A percentile compares a stretch with the other conserved stretches of the same genome.
Evolutionary conservation across 2,797 vertebrate genomes (phyloP).

Genomic region (Semaprochilodus insignis): DNA sequence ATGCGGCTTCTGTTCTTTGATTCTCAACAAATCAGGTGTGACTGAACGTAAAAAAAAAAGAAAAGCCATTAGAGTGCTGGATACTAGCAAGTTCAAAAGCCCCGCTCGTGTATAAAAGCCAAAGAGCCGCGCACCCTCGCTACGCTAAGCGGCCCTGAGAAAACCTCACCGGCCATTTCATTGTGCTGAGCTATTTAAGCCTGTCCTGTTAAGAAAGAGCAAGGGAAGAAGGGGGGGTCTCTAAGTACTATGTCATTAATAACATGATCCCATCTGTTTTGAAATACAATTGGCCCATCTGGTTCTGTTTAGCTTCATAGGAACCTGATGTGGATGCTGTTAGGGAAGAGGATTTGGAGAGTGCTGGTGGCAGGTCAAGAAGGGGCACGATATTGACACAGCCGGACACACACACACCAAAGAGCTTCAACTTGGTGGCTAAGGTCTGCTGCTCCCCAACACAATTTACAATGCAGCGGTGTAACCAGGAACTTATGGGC

Average conservation of each 20-base stretch:
- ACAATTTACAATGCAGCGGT: background rate
- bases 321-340: slow-evolving; percentile 73
- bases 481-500: background rate
- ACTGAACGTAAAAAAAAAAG: slow-evolving; percentile 63
- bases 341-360: slow-evolving; percentile 18
- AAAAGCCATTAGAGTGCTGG: slow-evolving; percentile 56
- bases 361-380: slow-evolving; percentile 44
- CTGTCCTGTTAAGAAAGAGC: slow-evolving; percentile 24
- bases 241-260: slow-evolving; percentile 77
- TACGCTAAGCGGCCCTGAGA: background rate
- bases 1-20: slow-evolving; percentile 76
- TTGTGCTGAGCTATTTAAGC: slow-evolving; percentile 28
- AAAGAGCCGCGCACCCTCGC: slow-evolving; percentile 7
- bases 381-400: slow-evolving; percentile 3
- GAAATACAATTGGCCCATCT: slow-evolving; percentile 75
- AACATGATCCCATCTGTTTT: slow-evolving; percentile 80
- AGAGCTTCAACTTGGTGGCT: background rate
- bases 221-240: slow-evolving; percentile 21
- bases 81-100: slow-evolving; percentile 38
- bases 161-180: slow-evolving; percentile 20
- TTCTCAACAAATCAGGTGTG: slow-evolving; percentile 76
- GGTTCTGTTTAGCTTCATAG: slow-evolving; percentile 79
- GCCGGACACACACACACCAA: slow-evolving; percentile 1
- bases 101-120: background rate
- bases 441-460: too few species aligned